Conservation (phyloP, 2,113 vertebrate species). For the Sisor rabdophorus region DNA sequence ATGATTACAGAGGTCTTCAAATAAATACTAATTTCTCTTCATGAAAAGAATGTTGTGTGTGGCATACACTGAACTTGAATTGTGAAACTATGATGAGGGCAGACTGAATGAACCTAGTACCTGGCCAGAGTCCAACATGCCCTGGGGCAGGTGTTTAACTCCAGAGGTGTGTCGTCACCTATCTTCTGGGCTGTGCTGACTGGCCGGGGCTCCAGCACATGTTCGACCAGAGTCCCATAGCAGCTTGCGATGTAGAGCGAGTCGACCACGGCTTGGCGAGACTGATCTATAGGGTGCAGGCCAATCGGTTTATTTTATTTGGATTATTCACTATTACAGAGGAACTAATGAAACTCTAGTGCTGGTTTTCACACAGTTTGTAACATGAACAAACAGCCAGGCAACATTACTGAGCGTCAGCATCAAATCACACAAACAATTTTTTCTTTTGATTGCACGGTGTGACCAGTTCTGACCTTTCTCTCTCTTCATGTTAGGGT, state of each 20-base stretch:
- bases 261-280: conserved; percentile 88
- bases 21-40: neutral
- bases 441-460: no score
- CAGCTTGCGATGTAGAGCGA: conserved; percentile 93
- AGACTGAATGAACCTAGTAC: conserved; percentile 58
- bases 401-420: neutral
- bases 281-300: conserved; percentile 76
- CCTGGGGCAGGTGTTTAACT: conserved; percentile 86
- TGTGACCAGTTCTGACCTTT: conserved; percentile 78
- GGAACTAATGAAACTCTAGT: neutral
- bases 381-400: neutral
- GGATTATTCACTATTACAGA: neutral
- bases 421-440: no score
- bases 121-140: conserved; percentile 93
- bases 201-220: conserved; percentile 88
- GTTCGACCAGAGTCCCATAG: conserved; percentile 92
- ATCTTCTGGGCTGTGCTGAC: conserved; percentile 90
- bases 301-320: neutral
- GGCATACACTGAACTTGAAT: neutral
- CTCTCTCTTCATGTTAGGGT: conserved; percentile 89
- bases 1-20: neutral
- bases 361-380: neutral
- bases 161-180: conserved; percentile 90
- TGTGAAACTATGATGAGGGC: neutral
- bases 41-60: neutral